Evolutionary conservation across 2,888 invertebrate species (phyloP).

Genomic region (Chymomyza fuscimana): DNA sequence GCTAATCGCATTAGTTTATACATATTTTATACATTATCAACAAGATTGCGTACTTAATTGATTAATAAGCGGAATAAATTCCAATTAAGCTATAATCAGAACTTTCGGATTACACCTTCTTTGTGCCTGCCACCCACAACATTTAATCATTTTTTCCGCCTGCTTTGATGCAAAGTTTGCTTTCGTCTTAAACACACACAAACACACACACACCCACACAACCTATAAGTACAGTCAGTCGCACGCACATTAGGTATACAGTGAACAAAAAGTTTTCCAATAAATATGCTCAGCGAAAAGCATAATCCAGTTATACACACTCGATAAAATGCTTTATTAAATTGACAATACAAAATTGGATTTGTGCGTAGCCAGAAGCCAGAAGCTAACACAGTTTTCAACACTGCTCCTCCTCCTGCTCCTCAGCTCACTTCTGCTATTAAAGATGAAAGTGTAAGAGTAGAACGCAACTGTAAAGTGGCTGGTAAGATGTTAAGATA

Average conservation of each 20-base stretch:
- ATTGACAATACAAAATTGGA: conserved; percentile 61
- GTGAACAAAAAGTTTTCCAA: conserved; percentile 35
- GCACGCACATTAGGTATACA: not conserved
- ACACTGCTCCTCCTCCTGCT: not conserved
- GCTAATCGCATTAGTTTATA: not conserved
- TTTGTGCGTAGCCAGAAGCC: conserved; percentile 19
- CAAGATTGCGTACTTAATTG: conserved; percentile 37
- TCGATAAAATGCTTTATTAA: conserved; percentile 53
- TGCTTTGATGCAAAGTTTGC: not conserved
- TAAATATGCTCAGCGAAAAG: conserved; percentile 29
- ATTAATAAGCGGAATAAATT: conserved; percentile 46
- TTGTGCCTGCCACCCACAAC: not conserved
- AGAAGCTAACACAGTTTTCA: not conserved
- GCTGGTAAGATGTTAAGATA: conserved; percentile 1
- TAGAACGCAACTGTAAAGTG: not conserved
- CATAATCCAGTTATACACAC: conserved; percentile 45
- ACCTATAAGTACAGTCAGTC: not conserved
- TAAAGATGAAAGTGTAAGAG: not conserved
- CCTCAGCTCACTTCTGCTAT: not conserved
- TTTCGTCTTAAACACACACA: not conserved
- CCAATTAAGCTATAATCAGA: conserved; percentile 21
- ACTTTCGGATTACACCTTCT: not conserved
- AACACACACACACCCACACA: too few relatives aligned
- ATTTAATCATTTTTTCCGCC: not conserved
- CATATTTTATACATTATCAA: not conserved